phyloP scores from a whole-genome alignment of 2,113 vertebrate genomes.

The Sitta europaea region DNA sequence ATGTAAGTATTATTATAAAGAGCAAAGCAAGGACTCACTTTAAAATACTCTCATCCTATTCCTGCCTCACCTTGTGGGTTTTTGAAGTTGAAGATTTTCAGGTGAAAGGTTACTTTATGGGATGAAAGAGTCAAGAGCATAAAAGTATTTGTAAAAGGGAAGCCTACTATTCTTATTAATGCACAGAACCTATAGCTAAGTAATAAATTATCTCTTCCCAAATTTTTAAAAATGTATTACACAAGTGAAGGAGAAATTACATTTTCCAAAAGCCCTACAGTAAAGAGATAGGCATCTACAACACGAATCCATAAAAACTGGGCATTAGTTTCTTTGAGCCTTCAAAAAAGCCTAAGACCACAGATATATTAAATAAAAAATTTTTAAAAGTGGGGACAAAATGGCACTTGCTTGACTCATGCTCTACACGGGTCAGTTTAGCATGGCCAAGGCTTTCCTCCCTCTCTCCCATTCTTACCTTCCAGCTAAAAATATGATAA shows the following conservation, averaged over 20 bases:
- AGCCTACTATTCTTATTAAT: background rate
- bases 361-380: too few species aligned
- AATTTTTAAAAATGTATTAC: background rate
- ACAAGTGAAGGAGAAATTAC: background rate
- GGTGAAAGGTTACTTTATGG: background rate
- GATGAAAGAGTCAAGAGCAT: background rate
- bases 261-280: background rate
- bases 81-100: background rate
- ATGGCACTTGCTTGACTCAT: background rate
- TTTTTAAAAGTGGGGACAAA: accelerated
- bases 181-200: background rate
- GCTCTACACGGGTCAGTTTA: background rate
- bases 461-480: background rate
- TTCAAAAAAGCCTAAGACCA: background rate
- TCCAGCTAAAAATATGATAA: background rate
- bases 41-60: background rate
- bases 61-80: background rate
- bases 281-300: background rate
- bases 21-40: background rate
- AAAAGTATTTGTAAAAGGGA: background rate
- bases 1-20: background rate
- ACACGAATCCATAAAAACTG: background rate
- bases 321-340: background rate
- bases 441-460: background rate
- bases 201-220: background rate